Base-by-base conservation (phyloP, 2,888 invertebrate genomes). In the Amorpha juglandis region DNA sequence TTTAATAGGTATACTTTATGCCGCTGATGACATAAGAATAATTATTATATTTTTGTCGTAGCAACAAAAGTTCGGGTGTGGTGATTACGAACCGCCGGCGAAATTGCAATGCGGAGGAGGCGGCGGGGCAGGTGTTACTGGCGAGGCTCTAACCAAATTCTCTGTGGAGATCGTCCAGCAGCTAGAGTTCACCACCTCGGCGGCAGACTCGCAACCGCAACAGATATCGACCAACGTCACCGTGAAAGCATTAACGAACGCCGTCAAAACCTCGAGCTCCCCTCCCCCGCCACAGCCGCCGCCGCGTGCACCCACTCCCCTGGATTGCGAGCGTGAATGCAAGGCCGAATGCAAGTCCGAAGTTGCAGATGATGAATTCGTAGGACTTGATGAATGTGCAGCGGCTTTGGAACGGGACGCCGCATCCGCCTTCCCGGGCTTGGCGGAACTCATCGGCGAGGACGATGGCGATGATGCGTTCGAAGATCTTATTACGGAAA, bases 111-210 rank as follows among this genome's bases (percentile, higher is more conserved):
- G 95, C 94, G 83, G 86, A 45, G 86, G 82, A 65, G 83, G 84
- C 67, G 88, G 88, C 63, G 89, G 88, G 64, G 89, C 88, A 64
- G 89, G 83, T 51, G 93, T 91, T 55, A 87, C 89, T 66, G 93
- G 93, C 74, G 95, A 95, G 76, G 94, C 92, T 27, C 91, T 93
- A 73, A 94, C 92, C 69, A 98, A 98, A 87, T 98, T 98, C 91
- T 97, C 97, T 6, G 98, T 98, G 70, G 98, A 98, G 91, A 98
- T 98, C 78, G 98, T 98, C 27, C 98, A 98, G 86, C 98, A 97
- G 86, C 92, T 97, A 65, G 97, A 98, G 87, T 98, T 98, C 85
- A 97, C 97, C 71, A 97, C 97, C 52, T 97, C 97, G 62, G 96
- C 97, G 64, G 97, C 97, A 62, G 97, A 97, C 83, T 96, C 97